Percentiles rank a stretch among this genome's conserved stretches.
phyloP scores from a whole-genome alignment of 2,113 vertebrate genomes.

The Diphyllodes magnificus region DNA sequence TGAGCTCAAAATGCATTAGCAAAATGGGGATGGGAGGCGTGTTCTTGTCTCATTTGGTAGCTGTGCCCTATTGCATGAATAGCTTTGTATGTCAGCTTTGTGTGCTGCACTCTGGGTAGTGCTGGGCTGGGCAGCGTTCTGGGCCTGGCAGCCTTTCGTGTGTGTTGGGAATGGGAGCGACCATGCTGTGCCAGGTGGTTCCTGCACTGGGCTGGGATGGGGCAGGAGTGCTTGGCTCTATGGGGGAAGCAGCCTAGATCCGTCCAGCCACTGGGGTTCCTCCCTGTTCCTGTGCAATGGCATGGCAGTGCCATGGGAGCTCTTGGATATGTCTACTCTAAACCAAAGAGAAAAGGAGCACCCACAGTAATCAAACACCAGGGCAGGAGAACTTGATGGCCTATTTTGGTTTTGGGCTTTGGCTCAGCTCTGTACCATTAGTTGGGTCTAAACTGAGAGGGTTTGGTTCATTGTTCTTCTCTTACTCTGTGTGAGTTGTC shows the following conservation, averaged over 20 bases:
- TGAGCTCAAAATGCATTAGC: background rate
- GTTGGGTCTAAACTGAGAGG: background rate
- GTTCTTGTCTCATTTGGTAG: background rate
- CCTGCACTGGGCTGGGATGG: background rate
- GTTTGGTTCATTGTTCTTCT: background rate
- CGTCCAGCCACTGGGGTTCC: background rate
- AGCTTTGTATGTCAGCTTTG: background rate
- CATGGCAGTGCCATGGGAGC: background rate
- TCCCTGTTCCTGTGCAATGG: background rate
- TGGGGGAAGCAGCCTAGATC: background rate
- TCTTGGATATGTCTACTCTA: background rate
- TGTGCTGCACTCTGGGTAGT: accelerated
- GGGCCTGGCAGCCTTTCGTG: background rate
- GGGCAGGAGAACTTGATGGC: background rate
- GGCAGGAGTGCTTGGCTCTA: background rate
- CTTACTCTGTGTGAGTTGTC: background rate
- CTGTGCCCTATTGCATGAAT: accelerated
- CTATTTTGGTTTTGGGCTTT: background rate
- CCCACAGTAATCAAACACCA: background rate
- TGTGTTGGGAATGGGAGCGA: background rate
- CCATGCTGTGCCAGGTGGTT: background rate
- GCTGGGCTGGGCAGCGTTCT: background rate
- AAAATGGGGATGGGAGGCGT: background rate
- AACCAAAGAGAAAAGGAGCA: background rate
- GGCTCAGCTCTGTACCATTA: background rate